These are phyloP conservation scores for Neopelma chrysocephalum DNA, from an alignment of 2,797 vertebrate species.

Conservation along the genomic window DNA sequence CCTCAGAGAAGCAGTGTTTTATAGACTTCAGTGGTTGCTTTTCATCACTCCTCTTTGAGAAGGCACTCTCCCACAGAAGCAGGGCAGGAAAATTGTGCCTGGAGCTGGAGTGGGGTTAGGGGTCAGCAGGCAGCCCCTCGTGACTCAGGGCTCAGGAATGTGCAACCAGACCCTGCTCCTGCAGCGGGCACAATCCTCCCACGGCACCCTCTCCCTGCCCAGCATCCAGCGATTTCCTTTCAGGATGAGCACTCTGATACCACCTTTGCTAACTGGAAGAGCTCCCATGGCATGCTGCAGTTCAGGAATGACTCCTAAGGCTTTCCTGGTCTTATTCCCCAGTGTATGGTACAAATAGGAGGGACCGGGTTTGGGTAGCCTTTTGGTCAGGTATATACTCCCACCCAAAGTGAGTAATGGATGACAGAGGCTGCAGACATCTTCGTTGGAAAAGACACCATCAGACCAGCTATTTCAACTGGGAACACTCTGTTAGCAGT, in stretches of 20 bases:
- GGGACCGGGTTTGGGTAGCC: background rate
- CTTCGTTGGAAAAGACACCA: background rate
- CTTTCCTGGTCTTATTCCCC: background rate
- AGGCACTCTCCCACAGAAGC: background rate
- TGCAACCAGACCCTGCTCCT: background rate
- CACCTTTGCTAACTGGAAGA: background rate
- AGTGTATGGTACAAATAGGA: background rate
- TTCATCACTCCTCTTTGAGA: background rate
- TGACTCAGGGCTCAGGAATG: slow-evolving; percentile 43
- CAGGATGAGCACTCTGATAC: background rate
- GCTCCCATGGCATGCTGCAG: background rate
- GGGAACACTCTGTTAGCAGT: background rate
- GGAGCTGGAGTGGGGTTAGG: background rate
- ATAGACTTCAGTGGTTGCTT: background rate
- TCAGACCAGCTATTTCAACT: background rate
- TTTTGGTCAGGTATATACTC: background rate
- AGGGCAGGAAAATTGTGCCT: background rate
- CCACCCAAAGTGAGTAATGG: rapidly evolving
- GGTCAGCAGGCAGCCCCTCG: background rate
- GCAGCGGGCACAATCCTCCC: background rate
- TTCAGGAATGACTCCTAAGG: background rate
- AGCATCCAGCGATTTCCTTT: rapidly evolving
- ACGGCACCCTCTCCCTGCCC: rapidly evolving
- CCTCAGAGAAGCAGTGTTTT: background rate
- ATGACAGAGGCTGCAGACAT: background rate